These are phyloP conservation scores for Tetragonula clypearis DNA, from an alignment of 1,140 invertebrate genomes.

Conservation along the genomic window DNA sequence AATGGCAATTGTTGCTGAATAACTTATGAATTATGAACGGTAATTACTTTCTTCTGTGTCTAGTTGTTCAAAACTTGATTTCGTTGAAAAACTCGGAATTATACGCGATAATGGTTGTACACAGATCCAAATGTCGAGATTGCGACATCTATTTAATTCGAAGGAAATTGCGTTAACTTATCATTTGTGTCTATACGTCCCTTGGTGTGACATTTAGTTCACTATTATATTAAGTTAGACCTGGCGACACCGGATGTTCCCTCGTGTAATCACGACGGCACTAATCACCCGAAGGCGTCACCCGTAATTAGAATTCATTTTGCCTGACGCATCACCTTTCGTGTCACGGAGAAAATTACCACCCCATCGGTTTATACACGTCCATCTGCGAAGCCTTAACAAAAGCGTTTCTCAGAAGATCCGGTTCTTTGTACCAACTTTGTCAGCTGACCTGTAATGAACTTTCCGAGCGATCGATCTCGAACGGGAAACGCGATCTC, in stretches of 20 bases:
- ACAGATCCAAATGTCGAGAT: too few relatives aligned
- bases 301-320: slow-evolving; percentile 66
- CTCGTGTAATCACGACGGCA: slow-evolving; percentile 57
- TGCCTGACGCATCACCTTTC: slow-evolving; percentile 19
- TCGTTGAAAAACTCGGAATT: too few relatives aligned
- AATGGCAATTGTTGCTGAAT: background rate
- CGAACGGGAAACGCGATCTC: background rate
- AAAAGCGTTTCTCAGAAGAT: background rate
- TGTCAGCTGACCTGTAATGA: background rate
- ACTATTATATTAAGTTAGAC: slow-evolving; percentile 65
- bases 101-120: too few relatives aligned
- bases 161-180: background rate
- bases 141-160: too few relatives aligned
- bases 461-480: slow-evolving; percentile 7
- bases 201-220: slow-evolving; percentile 10
- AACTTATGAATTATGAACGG: background rate
- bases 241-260: slow-evolving; percentile 15
- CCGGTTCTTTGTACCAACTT: background rate
- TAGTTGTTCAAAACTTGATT: too few relatives aligned
- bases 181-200: slow-evolving; percentile 13
- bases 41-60: too few relatives aligned
- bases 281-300: slow-evolving; percentile 66
- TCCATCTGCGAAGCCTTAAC: background rate
- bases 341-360: slow-evolving; percentile 34
- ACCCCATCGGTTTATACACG: background rate